Conservation (phyloP, 1,140 invertebrate genomes). For the Pissodes strobi region DNA sequence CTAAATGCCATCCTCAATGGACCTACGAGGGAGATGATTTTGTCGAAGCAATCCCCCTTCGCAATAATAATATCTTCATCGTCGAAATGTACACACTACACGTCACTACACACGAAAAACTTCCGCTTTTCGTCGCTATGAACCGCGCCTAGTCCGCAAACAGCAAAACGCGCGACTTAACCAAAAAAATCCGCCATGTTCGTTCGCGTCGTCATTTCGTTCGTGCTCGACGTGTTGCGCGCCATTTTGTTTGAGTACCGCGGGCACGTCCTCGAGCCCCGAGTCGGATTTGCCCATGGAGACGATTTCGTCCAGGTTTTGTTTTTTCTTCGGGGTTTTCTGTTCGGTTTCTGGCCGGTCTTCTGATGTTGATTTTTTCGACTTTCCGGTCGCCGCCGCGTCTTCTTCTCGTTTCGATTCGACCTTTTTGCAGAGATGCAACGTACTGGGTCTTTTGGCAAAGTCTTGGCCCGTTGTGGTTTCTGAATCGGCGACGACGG, state of each 20-base stretch:
- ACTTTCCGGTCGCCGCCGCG: background rate
- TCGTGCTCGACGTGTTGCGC: slow-evolving; percentile 1
- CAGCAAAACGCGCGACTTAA: slow-evolving; percentile 61
- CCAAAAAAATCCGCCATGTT: slow-evolving; percentile 56
- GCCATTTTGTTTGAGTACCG: slow-evolving; percentile 19
- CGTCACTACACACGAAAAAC: too few relatives aligned
- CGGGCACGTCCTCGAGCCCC: background rate
- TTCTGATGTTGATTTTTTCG: slow-evolving; percentile 7
- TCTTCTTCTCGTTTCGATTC: slow-evolving; percentile 10
- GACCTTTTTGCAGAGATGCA: slow-evolving; percentile 5
- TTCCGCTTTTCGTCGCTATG: slow-evolving; percentile 38
- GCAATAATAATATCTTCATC: too few relatives aligned
- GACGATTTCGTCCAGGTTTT: slow-evolving; percentile 48
- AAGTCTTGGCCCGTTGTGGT: too few relatives aligned
- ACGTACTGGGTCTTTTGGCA: background rate
- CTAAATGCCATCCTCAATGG: too few relatives aligned
- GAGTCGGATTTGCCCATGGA: slow-evolving; percentile 36
- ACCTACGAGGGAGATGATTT: too few relatives aligned
- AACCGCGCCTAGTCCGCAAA: slow-evolving; percentile 58
- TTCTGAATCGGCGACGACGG: too few relatives aligned
- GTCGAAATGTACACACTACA: too few relatives aligned
- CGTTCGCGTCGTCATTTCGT: slow-evolving; percentile 34
- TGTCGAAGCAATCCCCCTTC: too few relatives aligned
- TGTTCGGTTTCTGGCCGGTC: background rate
- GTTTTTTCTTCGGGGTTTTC: background rate